Base-by-base conservation (phyloP, 2,888 invertebrate genomes). In the Xanthorhoe designata region DNA sequence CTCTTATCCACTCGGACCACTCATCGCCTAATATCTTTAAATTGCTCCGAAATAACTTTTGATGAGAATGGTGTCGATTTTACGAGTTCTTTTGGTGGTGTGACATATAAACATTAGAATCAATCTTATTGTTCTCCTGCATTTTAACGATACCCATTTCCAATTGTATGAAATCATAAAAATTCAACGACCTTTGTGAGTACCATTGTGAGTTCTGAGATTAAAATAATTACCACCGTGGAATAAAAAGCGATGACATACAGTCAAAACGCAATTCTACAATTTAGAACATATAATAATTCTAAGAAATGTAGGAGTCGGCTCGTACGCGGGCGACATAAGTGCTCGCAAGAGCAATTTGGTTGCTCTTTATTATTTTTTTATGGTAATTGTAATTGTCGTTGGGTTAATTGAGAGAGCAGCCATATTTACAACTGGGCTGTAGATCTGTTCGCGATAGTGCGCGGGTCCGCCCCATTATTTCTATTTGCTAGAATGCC, bases 321-420 rank as follows among this genome's bases (percentile, higher is more conserved):
- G 73, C 74, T 76, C 79, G 75, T 74, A 77, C 70, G 71, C 74
- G 72, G 76, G 74, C 75, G 76, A 77, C 78, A 78, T 80, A 82
- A 80, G 79, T 82, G 82, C 78, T 68, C 75, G 72, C 77, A 69
- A 78, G 78, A 78, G 85, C 85, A 86, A 85, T 88, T 88, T 87
- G 83, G 81, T 82, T 80, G 83, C 77, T 82, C 87, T 89, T 90
- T 89, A 88, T 90, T 88, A 82, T 85, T 89, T 85, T 88, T 90
- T 89, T 89, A 90, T 91, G 88, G 85, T 87, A 87, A 90, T 90
- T 85, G 81, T 87, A 88, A 89, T 88, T 87, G 88, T 89, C 86
- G 83, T 83, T 81, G 82, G 79, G 85, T 84, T 89, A 89, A 89
- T 90, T 85, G 86, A 87, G 86, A 86, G 82, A 76, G 86, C 86